A percentile compares a stretch with the other conserved stretches of the same genome.
Evolutionary conservation across 1,140 invertebrate species (phyloP).

Genomic region (Parapsyche elsis): DNA sequence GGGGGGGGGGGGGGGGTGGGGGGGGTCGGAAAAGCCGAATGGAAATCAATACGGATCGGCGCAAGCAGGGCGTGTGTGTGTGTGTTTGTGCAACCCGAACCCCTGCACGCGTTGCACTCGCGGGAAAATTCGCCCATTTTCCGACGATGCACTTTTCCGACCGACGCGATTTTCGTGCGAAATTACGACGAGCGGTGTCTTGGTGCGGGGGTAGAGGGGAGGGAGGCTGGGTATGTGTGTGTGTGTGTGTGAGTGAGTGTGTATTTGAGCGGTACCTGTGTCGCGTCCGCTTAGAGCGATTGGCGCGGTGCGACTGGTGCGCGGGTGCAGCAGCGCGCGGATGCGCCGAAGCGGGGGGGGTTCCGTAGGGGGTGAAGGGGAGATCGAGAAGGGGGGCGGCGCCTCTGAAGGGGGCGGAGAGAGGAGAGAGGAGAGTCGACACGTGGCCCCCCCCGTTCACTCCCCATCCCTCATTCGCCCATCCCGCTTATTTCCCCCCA

Average conservation of each 20-base stretch:
- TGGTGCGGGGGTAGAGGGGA: too few relatives aligned
- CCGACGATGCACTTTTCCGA: too few relatives aligned
- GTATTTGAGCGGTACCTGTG: background rate
- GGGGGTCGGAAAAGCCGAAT: slow-evolving; percentile 10
- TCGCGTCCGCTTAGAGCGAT: background rate
- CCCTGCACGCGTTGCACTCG: slow-evolving; percentile 3
- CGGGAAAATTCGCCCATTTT: background rate
- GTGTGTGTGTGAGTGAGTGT: background rate
- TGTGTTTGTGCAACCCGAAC: slow-evolving; percentile 1
- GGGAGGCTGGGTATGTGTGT: background rate
- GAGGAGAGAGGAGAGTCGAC: slow-evolving; percentile 42
- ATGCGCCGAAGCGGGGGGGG: slow-evolving; percentile 10
- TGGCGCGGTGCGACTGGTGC: slow-evolving; percentile 40
- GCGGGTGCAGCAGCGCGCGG: slow-evolving; percentile 56
- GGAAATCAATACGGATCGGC: slow-evolving; percentile 31
- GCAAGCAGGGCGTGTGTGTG: slow-evolving; percentile 7
- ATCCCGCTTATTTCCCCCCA: too few relatives aligned
- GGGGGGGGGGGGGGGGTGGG: background rate
- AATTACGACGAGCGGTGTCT: too few relatives aligned
- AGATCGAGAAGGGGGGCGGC: slow-evolving; percentile 57
- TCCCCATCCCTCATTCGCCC: too few relatives aligned
- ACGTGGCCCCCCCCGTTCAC: slow-evolving; percentile 43
- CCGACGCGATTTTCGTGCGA: too few relatives aligned
- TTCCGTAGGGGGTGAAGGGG: slow-evolving; percentile 38
- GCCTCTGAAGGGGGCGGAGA: slow-evolving; percentile 59